Base-by-base conservation (phyloP, 2,113 vertebrate genomes). In the Redunca redunca region DNA sequence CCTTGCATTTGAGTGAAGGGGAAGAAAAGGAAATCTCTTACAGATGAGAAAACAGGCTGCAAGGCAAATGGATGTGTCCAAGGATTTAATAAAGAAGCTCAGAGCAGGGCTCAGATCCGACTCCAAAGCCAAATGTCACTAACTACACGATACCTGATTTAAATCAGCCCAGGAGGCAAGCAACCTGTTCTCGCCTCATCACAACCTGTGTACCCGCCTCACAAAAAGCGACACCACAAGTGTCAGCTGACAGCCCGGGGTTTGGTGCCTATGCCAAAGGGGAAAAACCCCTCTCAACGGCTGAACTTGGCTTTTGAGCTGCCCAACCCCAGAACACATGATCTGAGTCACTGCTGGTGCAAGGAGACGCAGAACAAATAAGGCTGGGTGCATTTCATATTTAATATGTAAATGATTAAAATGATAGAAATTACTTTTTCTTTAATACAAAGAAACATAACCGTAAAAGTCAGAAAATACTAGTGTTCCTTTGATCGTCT, bases 381-480 rank as follows among this genome's bases (percentile, higher is more conserved):
- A 36, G 50, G 46, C 7, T 77, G 48, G 46, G n/a, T 83, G 71
- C 36, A 5, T 28, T 91, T 57, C 50, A 19, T 84, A 81, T 94
- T 94, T 94, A 97, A 95, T 93, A 85, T 50, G 16, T 48, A 80
- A 43, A 19, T 46, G 46, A 30, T 57, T n/a, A n/a, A 81, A 88
- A 55, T 81, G 53, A 23, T 11, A 81, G 52, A 88, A 88, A 88
- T 10, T 60, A 9, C 9, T 33, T 77, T 71, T 88, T 94, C 64
- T 43, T 77, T 36, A 82, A 83, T 64, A 55, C 85, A 96, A 91
- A 92, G 36, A 91, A 88, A 77, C 43, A 84, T 43, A 82, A 88
- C 33, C 90, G 86, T 90, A 40, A 80, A 91, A 90, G 92, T 91
- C 96, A 62, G 53, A 90, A 91, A 85, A 93, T 36, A 30, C n/a